Evolutionary conservation across 1,140 invertebrate genomes (phyloP).

Genomic region (Tetraneura akinire): DNA sequence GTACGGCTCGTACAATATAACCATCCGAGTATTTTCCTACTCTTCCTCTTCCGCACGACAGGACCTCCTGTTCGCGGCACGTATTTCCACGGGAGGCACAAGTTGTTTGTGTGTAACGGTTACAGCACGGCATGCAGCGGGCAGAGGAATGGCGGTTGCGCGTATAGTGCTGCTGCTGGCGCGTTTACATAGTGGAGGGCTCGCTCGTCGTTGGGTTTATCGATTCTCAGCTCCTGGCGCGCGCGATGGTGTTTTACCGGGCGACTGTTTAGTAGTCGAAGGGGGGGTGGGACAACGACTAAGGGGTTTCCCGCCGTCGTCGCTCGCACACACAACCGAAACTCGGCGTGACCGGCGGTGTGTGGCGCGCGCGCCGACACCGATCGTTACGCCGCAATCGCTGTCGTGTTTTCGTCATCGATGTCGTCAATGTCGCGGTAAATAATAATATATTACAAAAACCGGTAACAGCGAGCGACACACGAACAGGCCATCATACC

Average conservation of each 20-base stretch:
- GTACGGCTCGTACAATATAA: neutral
- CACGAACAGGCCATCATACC: neutral
- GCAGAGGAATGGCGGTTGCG: neutral
- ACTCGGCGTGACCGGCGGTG: neutral
- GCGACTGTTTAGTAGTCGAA: neutral
- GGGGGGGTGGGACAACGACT: neutral
- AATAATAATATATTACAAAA: neutral
- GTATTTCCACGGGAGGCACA: too few species aligned
- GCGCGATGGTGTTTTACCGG: constrained; percentile 30
- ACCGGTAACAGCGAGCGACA: neutral
- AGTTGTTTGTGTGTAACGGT: neutral
- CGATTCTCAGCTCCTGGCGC: constrained; percentile 33
- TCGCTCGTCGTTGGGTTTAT: constrained; percentile 30
- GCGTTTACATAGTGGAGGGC: constrained; percentile 16
- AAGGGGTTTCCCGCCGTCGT: constrained; percentile 31
- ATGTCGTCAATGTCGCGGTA: too few species aligned
- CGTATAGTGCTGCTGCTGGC: constrained; percentile 14
- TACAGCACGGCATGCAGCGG: neutral
- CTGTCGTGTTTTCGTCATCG: neutral
- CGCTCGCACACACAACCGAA: neutral
- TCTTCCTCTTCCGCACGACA: neutral
- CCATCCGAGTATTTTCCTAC: neutral
- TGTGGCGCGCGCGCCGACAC: constrained; percentile 11
- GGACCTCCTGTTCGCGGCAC: neutral
- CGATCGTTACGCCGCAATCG: constrained; percentile 16